phyloP scores from a whole-genome alignment of 2,888 invertebrate genomes.

The Brassicogethes aeneus region DNA sequence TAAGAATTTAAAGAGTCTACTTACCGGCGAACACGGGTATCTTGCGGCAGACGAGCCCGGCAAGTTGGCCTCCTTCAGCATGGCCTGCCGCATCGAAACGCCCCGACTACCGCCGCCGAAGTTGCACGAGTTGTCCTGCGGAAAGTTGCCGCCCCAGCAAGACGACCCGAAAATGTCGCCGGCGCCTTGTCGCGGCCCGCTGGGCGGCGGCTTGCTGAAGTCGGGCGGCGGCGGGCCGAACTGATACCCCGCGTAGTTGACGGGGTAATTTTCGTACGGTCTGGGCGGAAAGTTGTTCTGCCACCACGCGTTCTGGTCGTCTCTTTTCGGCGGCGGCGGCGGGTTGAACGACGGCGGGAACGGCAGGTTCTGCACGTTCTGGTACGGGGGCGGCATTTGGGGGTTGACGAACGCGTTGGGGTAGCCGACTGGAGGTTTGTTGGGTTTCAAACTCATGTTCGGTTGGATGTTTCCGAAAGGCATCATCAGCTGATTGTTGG shows the following conservation, averaged over 20 bases:
- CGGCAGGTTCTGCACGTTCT: too few relatives aligned
- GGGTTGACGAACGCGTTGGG: too few relatives aligned
- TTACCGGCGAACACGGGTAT: conserved; percentile 7
- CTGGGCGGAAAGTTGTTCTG: conserved; percentile 7
- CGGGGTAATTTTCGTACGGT: conserved; percentile 2
- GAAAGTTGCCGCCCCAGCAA: conserved; percentile 23
- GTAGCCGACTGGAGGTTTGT: too few relatives aligned
- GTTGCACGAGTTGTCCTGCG: conserved; percentile 9
- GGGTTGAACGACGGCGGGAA: conserved; percentile 8
- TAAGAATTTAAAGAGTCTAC: too few relatives aligned
- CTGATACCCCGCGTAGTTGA: conserved; percentile 7
- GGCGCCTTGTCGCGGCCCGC: conserved; percentile 12
- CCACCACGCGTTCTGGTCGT: too few relatives aligned
- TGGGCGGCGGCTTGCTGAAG: conserved; percentile 8
- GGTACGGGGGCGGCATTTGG: too few relatives aligned
- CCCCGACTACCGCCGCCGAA: conserved; percentile 13
- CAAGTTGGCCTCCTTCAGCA: conserved; percentile 36
- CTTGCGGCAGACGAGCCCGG: conserved; percentile 15
- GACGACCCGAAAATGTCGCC: conserved; percentile 25
- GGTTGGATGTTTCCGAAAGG: neutral
- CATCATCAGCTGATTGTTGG: conserved; percentile 14
- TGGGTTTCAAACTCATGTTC: too few relatives aligned
- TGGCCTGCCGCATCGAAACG: conserved; percentile 36
- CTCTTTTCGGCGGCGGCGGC: conserved; percentile 3
- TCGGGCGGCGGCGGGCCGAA: conserved; percentile 7